Evolutionary conservation across 2,113 vertebrate species (phyloP).

Genomic region (Scalopus aquaticus): DNA sequence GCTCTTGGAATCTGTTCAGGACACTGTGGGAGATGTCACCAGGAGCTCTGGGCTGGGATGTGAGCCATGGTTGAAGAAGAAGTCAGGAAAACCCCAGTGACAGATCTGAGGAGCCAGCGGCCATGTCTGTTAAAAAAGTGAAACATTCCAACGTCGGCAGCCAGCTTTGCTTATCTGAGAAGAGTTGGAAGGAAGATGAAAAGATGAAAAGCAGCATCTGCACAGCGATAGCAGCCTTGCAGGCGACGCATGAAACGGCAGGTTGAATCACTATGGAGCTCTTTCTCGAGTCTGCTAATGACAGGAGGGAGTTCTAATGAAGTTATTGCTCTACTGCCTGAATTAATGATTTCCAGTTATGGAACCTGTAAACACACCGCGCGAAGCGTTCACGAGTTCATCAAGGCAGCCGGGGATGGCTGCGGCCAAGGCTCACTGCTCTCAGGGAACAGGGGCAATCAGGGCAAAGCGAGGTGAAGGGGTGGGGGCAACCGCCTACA

Average conservation of each 20-base stretch:
- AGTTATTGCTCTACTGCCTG: conserved; percentile 38
- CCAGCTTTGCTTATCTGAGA: neutral
- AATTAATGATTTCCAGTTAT: conserved; percentile 45
- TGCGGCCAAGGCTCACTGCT: neutral
- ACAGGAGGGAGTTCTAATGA: conserved; percentile 34
- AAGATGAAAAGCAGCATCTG: neutral
- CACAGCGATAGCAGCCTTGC: neutral
- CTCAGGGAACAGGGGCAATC: neutral
- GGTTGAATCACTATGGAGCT: neutral
- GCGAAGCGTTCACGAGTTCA: neutral
- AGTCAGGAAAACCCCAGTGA: conserved; percentile 57
- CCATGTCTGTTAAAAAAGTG: neutral
- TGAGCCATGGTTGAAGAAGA: conserved; percentile 53
- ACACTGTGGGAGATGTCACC: conserved; percentile 50
- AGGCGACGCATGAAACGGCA: neutral
- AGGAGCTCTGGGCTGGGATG: conserved; percentile 30
- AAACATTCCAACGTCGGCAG: neutral
- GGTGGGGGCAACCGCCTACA: too few relatives aligned
- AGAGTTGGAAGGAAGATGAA: neutral
- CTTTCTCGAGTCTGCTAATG: neutral
- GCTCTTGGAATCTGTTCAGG: conserved; percentile 44
- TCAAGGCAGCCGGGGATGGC: neutral
- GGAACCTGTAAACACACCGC: neutral
- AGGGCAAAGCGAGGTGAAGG: neutral
- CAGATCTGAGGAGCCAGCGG: neutral